Evolutionary conservation across 2,797 vertebrate species (phyloP).

Genomic region (Cephalopachus bancanus): DNA sequence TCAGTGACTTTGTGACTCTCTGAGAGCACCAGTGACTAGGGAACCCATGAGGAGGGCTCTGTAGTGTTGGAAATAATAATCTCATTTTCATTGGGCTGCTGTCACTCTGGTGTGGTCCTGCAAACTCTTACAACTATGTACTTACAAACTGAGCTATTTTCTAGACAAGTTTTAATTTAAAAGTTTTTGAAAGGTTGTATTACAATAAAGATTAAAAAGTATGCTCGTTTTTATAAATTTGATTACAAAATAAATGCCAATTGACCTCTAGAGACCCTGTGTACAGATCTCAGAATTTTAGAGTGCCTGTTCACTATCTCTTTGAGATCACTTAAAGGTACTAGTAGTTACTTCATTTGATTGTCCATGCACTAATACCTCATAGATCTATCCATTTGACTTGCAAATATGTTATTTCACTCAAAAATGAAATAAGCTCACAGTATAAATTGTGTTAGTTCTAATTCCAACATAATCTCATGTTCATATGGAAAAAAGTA

Average conservation of each 20-base stretch:
- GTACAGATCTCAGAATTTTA: not conserved
- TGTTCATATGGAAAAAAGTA: not conserved
- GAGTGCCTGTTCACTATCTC: not conserved
- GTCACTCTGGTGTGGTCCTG: not conserved
- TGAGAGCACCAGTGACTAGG: too few species aligned
- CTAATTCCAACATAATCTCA: not conserved
- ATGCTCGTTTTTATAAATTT: not conserved
- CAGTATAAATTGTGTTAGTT: not conserved
- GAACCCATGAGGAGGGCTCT: not conserved
- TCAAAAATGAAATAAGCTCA: not conserved
- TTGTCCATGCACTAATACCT: not conserved
- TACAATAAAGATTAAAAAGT: not conserved
- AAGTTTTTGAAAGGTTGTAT: not conserved
- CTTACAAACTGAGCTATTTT: not conserved
- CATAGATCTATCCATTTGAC: not conserved
- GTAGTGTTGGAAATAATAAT: not conserved
- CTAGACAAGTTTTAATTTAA: not conserved
- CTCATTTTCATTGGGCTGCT: not conserved
- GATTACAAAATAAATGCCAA: too few species aligned
- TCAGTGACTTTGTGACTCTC: not conserved
- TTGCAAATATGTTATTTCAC: not conserved
- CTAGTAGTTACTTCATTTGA: not conserved
- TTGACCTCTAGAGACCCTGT: too few species aligned
- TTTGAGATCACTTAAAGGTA: not conserved
- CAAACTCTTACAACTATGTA: not conserved